These are phyloP conservation scores for mouse (Mus musculus) DNA, from an alignment of 2,113 vertebrate species.

Conservation along the genomic window DNA sequence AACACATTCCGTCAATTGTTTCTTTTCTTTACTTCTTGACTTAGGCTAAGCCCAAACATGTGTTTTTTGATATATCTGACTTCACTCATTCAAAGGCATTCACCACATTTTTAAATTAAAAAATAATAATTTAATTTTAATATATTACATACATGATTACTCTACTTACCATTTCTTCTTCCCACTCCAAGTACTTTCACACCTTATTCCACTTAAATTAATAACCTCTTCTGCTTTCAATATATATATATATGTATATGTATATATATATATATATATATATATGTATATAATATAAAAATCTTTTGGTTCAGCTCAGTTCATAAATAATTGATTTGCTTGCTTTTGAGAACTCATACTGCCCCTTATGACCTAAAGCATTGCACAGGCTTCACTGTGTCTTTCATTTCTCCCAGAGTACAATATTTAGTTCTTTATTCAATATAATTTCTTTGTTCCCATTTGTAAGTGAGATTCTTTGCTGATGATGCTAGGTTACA, in stretches of 20 bases:
- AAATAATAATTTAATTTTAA: not conserved
- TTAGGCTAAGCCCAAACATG: not conserved
- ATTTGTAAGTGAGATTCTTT: not conserved
- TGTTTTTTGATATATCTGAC: accelerated
- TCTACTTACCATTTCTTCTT: no score
- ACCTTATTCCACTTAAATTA: not conserved
- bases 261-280: not conserved
- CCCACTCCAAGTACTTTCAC: not conserved
- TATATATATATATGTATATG: not conserved
- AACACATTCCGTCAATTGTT: not conserved
- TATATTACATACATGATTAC: not conserved
- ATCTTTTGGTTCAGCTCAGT: no score
- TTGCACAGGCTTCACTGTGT: accelerated
- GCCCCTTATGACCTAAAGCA: accelerated
- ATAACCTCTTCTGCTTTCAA: not conserved
- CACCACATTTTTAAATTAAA: not conserved
- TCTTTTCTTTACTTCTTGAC: not conserved
- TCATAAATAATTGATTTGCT: not conserved
- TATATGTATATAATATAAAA: no score
- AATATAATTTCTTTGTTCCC: not conserved
- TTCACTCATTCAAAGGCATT: accelerated
- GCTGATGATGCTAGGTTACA: not conserved
- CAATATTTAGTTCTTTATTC: not conserved
- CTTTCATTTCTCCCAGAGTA: not conserved
- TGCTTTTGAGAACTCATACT: not conserved